These are phyloP conservation scores for Irena cyanogastra DNA, from an alignment of 2,113 vertebrate genomes.

Conservation along the genomic window DNA sequence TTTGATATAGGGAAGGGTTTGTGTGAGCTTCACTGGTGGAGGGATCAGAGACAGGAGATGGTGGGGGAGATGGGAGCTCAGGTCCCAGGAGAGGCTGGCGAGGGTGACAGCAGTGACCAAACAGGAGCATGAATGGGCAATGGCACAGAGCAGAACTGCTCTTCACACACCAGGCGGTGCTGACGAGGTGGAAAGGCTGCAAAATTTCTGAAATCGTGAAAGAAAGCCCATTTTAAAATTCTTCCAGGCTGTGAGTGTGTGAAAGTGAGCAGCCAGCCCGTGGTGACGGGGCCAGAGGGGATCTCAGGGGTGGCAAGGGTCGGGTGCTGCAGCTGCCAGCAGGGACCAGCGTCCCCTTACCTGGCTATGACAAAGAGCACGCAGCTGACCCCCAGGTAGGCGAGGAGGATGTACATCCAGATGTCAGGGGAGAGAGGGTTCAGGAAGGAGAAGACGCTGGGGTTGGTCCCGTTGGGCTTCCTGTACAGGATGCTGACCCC, in stretches of 20 bases:
- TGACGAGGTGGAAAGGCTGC: not conserved
- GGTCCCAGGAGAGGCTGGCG: not conserved
- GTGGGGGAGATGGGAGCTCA: accelerated
- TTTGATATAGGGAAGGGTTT: not conserved
- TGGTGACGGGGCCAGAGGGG: not conserved
- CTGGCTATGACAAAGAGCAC: conserved; percentile 98
- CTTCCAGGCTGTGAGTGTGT: not conserved
- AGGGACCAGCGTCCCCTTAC: conserved; percentile 63
- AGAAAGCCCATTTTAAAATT: not conserved
- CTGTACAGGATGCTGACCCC: conserved; percentile 98
- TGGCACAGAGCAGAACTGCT: accelerated
- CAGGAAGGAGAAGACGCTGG: conserved; percentile 98
- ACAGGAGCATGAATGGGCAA: accelerated
- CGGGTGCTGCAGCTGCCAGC: not conserved
- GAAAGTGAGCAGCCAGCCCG: not conserved
- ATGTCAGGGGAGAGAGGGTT: conserved; percentile 97
- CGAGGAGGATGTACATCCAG: conserved; percentile 97
- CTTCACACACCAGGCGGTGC: not conserved
- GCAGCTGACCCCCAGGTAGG: conserved; percentile 97
- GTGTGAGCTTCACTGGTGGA: not conserved
- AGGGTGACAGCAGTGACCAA: not conserved
- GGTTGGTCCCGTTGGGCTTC: conserved; percentile 93
- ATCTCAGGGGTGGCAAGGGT: not conserved
- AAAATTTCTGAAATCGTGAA: not conserved
- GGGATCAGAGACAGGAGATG: not conserved